Percentiles rank a stretch among this genome's conserved stretches.
Conservation (phyloP, 2,888 invertebrate genomes). For the Caenorhabditis uteleia region DNA sequence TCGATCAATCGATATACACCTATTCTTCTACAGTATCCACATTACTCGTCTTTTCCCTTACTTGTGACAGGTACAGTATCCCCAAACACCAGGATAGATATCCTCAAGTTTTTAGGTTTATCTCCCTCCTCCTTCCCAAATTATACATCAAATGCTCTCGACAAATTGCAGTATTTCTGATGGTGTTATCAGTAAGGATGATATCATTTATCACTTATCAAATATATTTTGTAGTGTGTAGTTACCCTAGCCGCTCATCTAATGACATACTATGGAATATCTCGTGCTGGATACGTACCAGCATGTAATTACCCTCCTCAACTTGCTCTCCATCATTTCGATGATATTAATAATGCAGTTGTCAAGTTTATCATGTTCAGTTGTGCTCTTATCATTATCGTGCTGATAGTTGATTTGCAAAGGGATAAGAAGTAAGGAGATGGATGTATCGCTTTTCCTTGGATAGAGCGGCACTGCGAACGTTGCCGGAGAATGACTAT, state of each 20-base stretch:
- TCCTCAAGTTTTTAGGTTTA: slow-evolving; percentile 8
- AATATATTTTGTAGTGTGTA: slow-evolving; percentile 4
- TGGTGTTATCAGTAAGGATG: slow-evolving; percentile 8
- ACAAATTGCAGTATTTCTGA: neutral
- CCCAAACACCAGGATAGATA: neutral
- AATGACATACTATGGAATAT: slow-evolving; percentile 8
- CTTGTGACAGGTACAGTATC: slow-evolving; percentile 12
- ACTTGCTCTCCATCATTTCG: slow-evolving; percentile 6
- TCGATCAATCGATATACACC: slow-evolving; percentile 10
- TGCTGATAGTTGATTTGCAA: slow-evolving; percentile 11
- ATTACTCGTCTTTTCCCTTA: slow-evolving; percentile 5
- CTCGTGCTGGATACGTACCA: slow-evolving; percentile 24
- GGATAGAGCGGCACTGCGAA: no score
- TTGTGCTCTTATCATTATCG: slow-evolving; percentile 3
- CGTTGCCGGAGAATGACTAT: no score
- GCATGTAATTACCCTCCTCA: slow-evolving; percentile 27
- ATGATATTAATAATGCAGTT: slow-evolving; percentile 10
- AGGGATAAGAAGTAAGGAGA: slow-evolving; percentile 2
- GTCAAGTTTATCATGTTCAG: slow-evolving; percentile 18
- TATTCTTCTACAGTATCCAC: slow-evolving; percentile 12
- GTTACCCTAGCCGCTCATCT: slow-evolving; percentile 4
- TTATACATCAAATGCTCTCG: slow-evolving; percentile 1
- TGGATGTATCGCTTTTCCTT: no score
- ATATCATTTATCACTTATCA: neutral
- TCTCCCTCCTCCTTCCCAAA: neutral